A percentile compares a stretch with the other conserved stretches of the same genome.
These are phyloP conservation scores for Malacoctenus gilli DNA, from an alignment of 2,797 vertebrate species.

Conservation along the genomic window DNA sequence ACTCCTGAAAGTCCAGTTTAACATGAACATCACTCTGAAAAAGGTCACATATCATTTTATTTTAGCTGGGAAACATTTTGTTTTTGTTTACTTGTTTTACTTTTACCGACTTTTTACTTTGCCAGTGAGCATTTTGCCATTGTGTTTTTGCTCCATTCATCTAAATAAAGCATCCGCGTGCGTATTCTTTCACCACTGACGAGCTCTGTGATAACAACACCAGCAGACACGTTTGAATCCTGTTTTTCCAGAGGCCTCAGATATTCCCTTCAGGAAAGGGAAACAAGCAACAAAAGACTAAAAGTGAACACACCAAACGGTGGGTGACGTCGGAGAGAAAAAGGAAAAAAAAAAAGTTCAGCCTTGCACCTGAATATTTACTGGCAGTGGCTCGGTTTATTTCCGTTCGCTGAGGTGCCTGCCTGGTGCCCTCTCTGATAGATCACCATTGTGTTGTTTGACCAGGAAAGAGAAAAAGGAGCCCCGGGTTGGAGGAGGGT, in stretches of 20 bases:
- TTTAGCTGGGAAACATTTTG: no score
- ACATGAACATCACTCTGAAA: no score
- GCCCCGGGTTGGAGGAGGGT: constrained; percentile 37
- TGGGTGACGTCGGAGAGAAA: constrained; percentile 49
- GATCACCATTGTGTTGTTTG: constrained; percentile 72
- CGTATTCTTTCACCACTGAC: not conserved
- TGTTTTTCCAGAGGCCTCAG: constrained; percentile 76
- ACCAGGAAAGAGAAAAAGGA: constrained; percentile 71
- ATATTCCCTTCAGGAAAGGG: constrained; percentile 78
- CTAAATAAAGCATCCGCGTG: not conserved
- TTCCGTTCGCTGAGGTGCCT: constrained; percentile 54
- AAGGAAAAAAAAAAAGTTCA: constrained; percentile 41
- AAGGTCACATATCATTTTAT: no score
- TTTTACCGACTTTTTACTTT: not conserved
- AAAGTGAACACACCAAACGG: constrained; percentile 35
- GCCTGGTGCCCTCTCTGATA: constrained; percentile 65
- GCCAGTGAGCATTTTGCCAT: not conserved
- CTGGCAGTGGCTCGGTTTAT: constrained; percentile 50
- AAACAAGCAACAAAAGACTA: constrained; percentile 69
- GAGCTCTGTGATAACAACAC: constrained; percentile 36
- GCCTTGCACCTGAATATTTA: constrained; percentile 60
- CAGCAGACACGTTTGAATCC: constrained; percentile 47
- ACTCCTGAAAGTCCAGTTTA: no score
- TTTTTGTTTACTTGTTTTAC: no score
- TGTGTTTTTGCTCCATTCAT: constrained; percentile 2